phyloP scores from a whole-genome alignment of 2,797 vertebrate species.

The Neomorphus geoffroyi region DNA sequence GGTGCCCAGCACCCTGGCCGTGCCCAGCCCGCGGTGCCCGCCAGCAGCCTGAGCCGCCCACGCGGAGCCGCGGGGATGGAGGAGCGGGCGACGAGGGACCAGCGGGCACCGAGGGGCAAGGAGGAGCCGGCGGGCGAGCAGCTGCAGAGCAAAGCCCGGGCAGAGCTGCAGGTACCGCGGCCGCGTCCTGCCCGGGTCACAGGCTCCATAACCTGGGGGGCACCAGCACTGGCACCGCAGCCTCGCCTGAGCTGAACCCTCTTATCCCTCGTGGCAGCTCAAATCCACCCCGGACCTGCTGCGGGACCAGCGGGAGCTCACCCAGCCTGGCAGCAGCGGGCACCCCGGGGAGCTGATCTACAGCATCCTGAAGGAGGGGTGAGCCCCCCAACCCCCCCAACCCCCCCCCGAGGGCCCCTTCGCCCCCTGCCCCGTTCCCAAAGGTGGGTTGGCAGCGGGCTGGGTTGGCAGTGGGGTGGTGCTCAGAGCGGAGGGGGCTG shows the following conservation, averaged over 20 bases:
- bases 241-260: neutral
- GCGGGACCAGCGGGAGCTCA: conserved; percentile 86
- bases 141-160: neutral
- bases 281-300: conserved; percentile 95
- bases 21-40: neutral
- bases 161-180: neutral
- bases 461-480: neutral
- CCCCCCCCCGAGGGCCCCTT: accelerated
- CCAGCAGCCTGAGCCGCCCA: conserved; percentile 47
- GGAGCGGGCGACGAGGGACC: neutral
- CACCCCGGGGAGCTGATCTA: conserved; percentile 84
- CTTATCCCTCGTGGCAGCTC: conserved; percentile 48
- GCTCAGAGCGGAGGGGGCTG: neutral
- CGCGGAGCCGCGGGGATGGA: neutral
- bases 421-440: neutral
- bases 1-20: neutral
- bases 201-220: neutral
- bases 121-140: conserved; percentile 35
- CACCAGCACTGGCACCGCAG: accelerated
- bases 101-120: neutral
- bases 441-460: accelerated
- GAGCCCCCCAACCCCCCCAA: neutral
- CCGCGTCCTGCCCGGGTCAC: neutral
- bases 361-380: conserved; percentile 90
- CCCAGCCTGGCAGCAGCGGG: conserved; percentile 77